phyloP scores from a whole-genome alignment of 2,113 vertebrate genomes.

The Chiloscyllium plagiosum region DNA sequence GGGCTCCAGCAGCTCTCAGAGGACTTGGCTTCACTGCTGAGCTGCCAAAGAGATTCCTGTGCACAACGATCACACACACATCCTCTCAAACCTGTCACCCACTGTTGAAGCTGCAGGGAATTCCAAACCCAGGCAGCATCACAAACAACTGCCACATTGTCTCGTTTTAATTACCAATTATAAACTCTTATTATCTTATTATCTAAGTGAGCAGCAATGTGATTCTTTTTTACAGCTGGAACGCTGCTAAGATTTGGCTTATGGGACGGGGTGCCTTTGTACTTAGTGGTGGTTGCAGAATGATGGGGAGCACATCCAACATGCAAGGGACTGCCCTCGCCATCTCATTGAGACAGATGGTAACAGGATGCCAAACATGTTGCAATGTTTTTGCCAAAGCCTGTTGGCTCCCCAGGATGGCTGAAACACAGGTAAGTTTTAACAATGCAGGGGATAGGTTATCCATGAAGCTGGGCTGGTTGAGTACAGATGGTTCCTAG shows the following conservation, averaged over 20 bases:
- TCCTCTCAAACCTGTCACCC: neutral
- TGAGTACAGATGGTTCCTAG: neutral
- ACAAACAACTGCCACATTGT: neutral
- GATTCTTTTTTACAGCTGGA: neutral
- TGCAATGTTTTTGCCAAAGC: neutral
- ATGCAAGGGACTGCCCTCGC: neutral
- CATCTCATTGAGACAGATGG: neutral
- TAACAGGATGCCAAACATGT: neutral
- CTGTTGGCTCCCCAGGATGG: no score
- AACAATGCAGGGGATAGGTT: neutral
- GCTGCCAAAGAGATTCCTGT: neutral
- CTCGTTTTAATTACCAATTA: neutral
- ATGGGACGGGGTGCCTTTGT: neutral
- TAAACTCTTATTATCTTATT: neutral
- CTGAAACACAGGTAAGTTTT: neutral
- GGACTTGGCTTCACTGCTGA: neutral
- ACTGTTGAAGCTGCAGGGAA: neutral
- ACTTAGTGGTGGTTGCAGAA: no score
- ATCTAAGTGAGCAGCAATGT: neutral
- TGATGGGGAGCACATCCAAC: no score
- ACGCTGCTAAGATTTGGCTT: neutral
- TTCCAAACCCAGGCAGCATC: neutral
- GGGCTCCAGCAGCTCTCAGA: neutral
- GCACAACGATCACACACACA: neutral
- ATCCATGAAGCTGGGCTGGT: neutral